phyloP scores from a whole-genome alignment of 2,797 vertebrate genomes.

The Lacerta viridis region DNA sequence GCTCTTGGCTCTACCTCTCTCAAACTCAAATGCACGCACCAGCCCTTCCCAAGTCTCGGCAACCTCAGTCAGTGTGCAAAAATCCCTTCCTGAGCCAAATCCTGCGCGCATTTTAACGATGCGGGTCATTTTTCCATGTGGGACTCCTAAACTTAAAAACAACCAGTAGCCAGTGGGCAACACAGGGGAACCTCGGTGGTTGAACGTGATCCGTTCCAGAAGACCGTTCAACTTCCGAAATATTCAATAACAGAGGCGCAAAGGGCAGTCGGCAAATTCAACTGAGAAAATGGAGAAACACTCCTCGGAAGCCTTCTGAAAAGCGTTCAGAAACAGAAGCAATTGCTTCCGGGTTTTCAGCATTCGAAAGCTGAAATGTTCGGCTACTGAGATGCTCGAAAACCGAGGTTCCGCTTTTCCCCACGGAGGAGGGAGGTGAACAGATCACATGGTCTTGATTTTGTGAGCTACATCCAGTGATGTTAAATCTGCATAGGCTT shows the following conservation, averaged over 20 bases:
- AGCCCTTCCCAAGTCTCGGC: too few relatives aligned
- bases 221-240: too few relatives aligned
- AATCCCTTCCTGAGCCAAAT: neutral
- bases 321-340: too few relatives aligned
- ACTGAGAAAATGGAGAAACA: too few relatives aligned
- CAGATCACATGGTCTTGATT: neutral
- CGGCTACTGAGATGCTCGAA: too few relatives aligned
- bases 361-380: too few relatives aligned
- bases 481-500: neutral
- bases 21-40: too few relatives aligned
- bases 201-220: too few relatives aligned
- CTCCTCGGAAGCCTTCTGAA: too few relatives aligned
- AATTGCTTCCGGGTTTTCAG: too few relatives aligned
- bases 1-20: neutral
- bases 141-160: neutral
- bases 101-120: neutral
- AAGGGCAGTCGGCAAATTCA: too few relatives aligned
- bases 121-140: neutral
- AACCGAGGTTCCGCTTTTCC: neutral
- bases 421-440: too few relatives aligned
- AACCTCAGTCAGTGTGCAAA: neutral
- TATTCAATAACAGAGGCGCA: fast-evolving
- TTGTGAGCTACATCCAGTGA: neutral
- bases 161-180: neutral
- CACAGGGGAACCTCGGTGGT: neutral